Evolutionary conservation across 1,140 invertebrate genomes (phyloP).

Genomic region (Hylaeus volcanicus): DNA sequence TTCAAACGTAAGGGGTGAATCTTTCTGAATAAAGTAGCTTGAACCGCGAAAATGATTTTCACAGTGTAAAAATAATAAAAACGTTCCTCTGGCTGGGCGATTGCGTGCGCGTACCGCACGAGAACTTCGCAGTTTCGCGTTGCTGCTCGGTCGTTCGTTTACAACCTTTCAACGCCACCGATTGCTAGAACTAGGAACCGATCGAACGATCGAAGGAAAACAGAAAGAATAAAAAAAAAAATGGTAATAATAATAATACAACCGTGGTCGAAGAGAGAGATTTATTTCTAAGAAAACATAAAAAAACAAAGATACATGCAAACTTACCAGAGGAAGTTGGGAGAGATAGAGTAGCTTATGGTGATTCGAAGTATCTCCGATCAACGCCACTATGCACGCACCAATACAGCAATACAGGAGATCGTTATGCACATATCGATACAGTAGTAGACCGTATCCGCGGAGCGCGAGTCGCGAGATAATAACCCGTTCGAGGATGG

Average conservation of each 20-base stretch:
- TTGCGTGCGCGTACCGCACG: not conserved
- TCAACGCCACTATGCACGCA: constrained; percentile 78
- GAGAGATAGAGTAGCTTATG: constrained; percentile 83
- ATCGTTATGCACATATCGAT: constrained; percentile 68
- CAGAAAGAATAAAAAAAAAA: not conserved
- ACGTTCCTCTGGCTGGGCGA: not conserved
- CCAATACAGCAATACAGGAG: constrained; percentile 71
- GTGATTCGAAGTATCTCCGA: constrained; percentile 80
- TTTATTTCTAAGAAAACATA: constrained; percentile 31
- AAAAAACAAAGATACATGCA: constrained; percentile 69
- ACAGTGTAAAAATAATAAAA: not conserved
- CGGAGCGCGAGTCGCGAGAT: constrained; percentile 16
- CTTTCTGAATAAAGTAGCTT: no score
- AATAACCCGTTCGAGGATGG: not conserved
- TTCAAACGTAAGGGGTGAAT: no score
- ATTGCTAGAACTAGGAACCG: constrained; percentile 17
- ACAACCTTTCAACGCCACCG: constrained; percentile 40
- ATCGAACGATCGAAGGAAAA: constrained; percentile 23
- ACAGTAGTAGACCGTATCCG: constrained; percentile 51
- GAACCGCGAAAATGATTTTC: no score
- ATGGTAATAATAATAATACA: not conserved
- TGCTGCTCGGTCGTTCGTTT: constrained; percentile 39
- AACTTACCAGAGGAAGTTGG: constrained; percentile 82
- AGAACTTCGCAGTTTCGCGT: no score
- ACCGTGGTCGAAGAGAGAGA: not conserved